phyloP scores from a whole-genome alignment of 2,888 invertebrate genomes.

The Bruchidius siliquastri region DNA sequence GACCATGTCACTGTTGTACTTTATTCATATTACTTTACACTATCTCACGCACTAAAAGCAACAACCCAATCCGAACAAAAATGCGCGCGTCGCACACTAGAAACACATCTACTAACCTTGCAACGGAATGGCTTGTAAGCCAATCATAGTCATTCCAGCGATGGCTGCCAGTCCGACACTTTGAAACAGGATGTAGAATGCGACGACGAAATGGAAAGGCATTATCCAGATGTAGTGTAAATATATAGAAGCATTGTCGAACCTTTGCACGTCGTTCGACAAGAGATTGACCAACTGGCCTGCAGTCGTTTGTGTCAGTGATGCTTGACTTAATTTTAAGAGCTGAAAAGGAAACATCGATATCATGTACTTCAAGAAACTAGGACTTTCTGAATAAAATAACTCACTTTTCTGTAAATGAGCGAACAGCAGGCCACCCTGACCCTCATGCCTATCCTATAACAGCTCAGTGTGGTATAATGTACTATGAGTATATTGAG shows the following conservation, averaged over 20 bases:
- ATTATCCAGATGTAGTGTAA: conserved; percentile 76
- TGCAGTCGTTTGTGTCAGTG: conserved; percentile 73
- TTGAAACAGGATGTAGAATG: conserved; percentile 54
- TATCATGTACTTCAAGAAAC: no score
- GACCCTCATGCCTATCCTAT: conserved; percentile 71
- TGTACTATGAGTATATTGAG: conserved; percentile 61
- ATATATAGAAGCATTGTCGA: conserved; percentile 65
- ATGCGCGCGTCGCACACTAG: no score
- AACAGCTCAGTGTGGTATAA: conserved; percentile 54
- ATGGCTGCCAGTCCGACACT: conserved; percentile 53
- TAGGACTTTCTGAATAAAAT: no score
- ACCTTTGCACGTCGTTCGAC: conserved; percentile 78
- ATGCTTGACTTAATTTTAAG: conserved; percentile 58
- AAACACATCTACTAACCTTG: conserved; percentile 49
- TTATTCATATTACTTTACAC: no score
- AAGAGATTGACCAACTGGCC: conserved; percentile 78
- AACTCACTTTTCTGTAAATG: conserved; percentile 73
- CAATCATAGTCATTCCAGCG: conserved; percentile 56
- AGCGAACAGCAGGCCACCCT: conserved; percentile 74
- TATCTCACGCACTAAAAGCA: no score
- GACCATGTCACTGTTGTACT: no score
- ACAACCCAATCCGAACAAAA: no score
- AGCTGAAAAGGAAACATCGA: conserved; percentile 41
- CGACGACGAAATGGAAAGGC: conserved; percentile 65
- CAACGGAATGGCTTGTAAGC: conserved; percentile 48